Evolutionary conservation across 2,113 vertebrate genomes (phyloP).

Genomic region (Mustela nigripes): DNA sequence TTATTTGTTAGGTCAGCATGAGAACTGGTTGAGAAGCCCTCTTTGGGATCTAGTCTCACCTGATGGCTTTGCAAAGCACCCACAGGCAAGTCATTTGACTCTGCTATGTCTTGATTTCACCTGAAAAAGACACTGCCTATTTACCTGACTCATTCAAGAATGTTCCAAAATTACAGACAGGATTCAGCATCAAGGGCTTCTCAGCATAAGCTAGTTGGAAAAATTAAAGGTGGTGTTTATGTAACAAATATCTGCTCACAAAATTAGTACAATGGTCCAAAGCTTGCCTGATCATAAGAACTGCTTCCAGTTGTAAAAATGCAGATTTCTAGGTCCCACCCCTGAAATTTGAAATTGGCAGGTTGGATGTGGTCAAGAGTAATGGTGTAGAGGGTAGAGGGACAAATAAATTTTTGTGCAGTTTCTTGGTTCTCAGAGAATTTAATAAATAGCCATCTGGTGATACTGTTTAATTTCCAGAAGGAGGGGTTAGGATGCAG

Average conservation of each 20-base stretch:
- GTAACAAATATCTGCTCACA: background rate
- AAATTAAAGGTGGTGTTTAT: background rate
- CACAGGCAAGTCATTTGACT: background rate
- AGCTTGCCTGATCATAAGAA: background rate
- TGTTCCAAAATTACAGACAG: background rate
- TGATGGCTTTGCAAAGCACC: background rate
- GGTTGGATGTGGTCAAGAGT: background rate
- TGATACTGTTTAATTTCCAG: background rate
- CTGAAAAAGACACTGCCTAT: slow-evolving; percentile 6
- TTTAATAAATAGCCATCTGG: background rate
- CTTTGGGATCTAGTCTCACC: background rate
- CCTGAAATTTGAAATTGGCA: background rate
- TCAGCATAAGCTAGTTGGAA: background rate
- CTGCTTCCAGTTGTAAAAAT: background rate
- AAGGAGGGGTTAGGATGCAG: background rate
- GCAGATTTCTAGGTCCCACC: background rate
- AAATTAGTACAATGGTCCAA: background rate
- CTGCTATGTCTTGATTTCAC: background rate
- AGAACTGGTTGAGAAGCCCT: background rate
- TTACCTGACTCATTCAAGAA: background rate
- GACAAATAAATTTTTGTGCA: background rate
- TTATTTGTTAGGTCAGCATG: background rate
- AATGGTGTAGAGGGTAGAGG: background rate
- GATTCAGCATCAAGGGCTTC: background rate
- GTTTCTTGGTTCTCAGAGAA: background rate